These are phyloP conservation scores for Rhagoletis pomonella DNA, from an alignment of 1,140 invertebrate species.

Conservation along the genomic window DNA sequence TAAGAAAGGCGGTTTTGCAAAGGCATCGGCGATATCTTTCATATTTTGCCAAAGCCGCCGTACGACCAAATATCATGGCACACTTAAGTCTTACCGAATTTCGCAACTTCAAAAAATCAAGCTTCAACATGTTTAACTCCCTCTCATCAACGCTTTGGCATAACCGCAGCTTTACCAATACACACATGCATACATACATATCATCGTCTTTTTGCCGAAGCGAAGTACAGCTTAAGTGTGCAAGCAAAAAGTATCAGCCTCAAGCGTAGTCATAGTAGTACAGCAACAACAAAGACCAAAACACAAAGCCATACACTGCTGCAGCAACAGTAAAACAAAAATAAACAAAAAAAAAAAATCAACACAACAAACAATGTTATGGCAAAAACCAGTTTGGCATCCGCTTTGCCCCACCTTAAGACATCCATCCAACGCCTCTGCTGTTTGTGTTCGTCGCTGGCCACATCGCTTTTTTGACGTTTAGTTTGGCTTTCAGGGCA, in stretches of 20 bases:
- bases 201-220: background rate
- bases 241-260: constrained; percentile 20
- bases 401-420: background rate
- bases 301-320: background rate
- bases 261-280: background rate
- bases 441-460: background rate
- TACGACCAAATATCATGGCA: too few relatives aligned
- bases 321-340: constrained; percentile 3
- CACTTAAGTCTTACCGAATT: background rate
- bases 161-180: background rate
- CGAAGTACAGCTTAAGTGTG: constrained; percentile 26
- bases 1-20: too few relatives aligned
- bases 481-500: constrained; percentile 19
- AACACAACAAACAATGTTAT: constrained; percentile 42
- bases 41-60: too few relatives aligned
- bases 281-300: background rate
- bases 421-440: constrained; percentile 9
- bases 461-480: background rate
- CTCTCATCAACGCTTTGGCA: constrained; percentile 4
- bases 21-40: too few relatives aligned
- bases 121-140: background rate
- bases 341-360: background rate
- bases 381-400: constrained; percentile 34
- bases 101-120: background rate
- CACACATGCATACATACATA: background rate